Conservation (phyloP, 2,888 invertebrate genomes). For the Melanophora roralis region DNA sequence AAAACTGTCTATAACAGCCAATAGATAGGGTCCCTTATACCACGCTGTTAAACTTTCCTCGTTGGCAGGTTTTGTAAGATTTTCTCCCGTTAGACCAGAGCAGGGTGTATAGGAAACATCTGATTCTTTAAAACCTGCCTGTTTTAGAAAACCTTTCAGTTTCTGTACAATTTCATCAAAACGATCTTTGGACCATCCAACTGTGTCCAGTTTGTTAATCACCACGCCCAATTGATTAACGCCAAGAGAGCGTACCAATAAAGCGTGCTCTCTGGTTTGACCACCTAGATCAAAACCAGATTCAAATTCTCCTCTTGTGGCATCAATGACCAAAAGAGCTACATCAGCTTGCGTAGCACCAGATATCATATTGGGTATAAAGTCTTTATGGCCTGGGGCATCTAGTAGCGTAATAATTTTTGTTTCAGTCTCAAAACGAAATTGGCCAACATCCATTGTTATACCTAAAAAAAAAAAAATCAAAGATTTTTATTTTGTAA, state of each 20-base stretch:
- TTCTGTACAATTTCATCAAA: slow-evolving; percentile 93
- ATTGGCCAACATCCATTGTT: slow-evolving; percentile 98
- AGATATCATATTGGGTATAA: slow-evolving; percentile 99
- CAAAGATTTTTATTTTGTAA: background rate
- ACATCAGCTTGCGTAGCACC: slow-evolving; percentile 99
- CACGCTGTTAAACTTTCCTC: slow-evolving; percentile 82
- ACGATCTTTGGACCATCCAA: slow-evolving; percentile 92
- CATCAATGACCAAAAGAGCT: slow-evolving; percentile 96
- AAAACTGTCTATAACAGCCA: slow-evolving; percentile 92
- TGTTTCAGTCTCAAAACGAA: slow-evolving; percentile 91
- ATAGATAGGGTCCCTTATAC: slow-evolving; percentile 90
- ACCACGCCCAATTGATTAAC: slow-evolving; percentile 96
- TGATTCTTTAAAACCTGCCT: slow-evolving; percentile 92
- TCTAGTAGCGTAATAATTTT: slow-evolving; percentile 90
- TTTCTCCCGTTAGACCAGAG: slow-evolving; percentile 97
- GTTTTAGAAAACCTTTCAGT: slow-evolving; percentile 89
- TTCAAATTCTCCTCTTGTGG: slow-evolving; percentile 98
- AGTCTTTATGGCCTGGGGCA: slow-evolving; percentile 99
- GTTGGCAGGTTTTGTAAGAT: slow-evolving; percentile 84
- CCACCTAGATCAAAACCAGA: slow-evolving; percentile 99
- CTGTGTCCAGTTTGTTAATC: slow-evolving; percentile 98
- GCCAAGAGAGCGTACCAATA: slow-evolving; percentile 92
- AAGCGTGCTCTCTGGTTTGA: slow-evolving; percentile 97
- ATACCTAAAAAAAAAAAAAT: slow-evolving; percentile 80
- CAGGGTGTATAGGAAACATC: slow-evolving; percentile 95